phyloP scores from a whole-genome alignment of 2,797 vertebrate genomes.

The Acanthis flammea region DNA sequence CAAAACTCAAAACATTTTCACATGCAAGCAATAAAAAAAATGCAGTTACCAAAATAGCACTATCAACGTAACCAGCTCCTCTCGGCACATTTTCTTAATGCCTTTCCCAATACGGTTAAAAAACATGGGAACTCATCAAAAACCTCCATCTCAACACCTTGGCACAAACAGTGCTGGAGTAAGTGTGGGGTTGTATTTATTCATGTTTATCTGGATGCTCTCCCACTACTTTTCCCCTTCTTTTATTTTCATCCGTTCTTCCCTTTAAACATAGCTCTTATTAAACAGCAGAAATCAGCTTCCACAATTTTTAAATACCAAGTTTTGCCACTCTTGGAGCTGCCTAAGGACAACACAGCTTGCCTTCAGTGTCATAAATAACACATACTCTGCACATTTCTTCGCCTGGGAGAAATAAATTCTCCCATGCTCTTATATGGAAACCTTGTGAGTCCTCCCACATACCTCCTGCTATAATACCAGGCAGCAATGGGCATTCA shows the following conservation, averaged over 20 bases:
- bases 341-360: background rate
- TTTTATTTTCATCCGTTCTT: background rate
- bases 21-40: background rate
- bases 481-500: background rate
- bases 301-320: background rate
- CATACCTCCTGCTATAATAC: background rate
- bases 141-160: slow-evolving; percentile 27
- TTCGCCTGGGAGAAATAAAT: slow-evolving; percentile 26
- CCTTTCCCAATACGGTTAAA: slow-evolving; percentile 66
- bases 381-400: slow-evolving; percentile 10
- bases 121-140: slow-evolving; percentile 40
- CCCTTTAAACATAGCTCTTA: background rate
- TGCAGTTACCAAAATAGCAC: slow-evolving; percentile 63
- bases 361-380: slow-evolving; percentile 2
- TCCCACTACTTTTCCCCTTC: background rate
- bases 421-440: slow-evolving; percentile 66
- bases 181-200: background rate
- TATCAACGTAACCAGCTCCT: slow-evolving; percentile 44
- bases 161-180: background rate
- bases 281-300: background rate
- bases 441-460: slow-evolving; percentile 32
- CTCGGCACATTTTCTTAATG: slow-evolving; percentile 62
- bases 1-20: slow-evolving; percentile 26
- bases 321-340: background rate
- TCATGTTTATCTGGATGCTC: background rate